phyloP scores from a whole-genome alignment of 2,797 vertebrate species.

The Sebastes diploproa region DNA sequence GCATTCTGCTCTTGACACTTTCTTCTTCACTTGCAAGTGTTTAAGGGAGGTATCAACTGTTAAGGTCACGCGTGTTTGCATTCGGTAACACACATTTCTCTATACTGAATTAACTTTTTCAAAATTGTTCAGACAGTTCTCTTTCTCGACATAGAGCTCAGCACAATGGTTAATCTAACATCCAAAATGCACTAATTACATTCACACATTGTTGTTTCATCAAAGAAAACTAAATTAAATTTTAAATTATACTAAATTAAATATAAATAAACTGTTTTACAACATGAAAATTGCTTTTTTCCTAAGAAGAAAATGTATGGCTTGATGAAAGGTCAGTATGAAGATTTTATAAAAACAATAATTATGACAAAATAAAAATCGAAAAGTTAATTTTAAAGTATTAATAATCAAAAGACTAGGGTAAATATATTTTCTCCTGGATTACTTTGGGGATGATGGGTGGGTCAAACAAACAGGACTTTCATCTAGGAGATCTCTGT shows the following conservation, averaged over 20 bases:
- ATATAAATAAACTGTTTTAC: background rate
- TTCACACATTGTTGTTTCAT: background rate
- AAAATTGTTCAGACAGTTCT: background rate
- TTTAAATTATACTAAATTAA: background rate
- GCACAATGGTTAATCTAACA: background rate
- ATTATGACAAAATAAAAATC: accelerated
- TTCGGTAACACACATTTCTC: no score
- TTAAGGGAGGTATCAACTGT: background rate
- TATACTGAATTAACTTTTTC: no score
- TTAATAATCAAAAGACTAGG: no score
- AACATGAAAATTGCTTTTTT: no score
- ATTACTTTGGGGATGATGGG: accelerated
- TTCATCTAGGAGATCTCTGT: accelerated
- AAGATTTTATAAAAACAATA: no score
- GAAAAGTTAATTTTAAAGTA: no score
- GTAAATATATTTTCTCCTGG: no score
- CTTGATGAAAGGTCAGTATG: no score
- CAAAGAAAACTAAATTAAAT: background rate
- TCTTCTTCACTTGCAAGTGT: background rate
- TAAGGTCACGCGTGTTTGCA: no score
- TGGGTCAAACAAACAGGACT: no score
- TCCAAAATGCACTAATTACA: background rate
- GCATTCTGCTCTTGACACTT: conserved; percentile 37
- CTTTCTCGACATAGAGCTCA: background rate
- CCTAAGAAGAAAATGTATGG: no score